Conservation (phyloP, 2,888 invertebrate genomes). For the Rotaria macrura region DNA sequence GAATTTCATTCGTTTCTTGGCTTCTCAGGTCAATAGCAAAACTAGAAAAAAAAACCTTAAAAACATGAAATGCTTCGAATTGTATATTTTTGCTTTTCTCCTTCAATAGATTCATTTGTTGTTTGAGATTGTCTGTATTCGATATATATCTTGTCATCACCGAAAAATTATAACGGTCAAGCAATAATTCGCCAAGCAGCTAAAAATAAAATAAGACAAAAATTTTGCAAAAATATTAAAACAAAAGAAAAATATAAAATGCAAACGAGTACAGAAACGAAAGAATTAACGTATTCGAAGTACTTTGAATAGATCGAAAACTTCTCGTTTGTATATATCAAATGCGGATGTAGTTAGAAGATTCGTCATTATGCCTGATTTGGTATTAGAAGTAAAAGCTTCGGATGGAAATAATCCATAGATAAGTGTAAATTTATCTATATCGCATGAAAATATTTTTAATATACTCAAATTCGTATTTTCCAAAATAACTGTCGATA, state of each 20-base stretch:
- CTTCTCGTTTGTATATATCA: constrained; percentile 20
- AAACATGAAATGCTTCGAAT: constrained; percentile 99
- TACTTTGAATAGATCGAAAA: constrained; percentile 10
- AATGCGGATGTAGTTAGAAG: background rate
- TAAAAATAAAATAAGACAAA: constrained; percentile 60
- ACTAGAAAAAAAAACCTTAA: constrained; percentile 63
- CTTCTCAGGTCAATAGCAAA: background rate
- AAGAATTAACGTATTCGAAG: background rate
- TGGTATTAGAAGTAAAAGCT: background rate
- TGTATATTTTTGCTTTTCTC: constrained; percentile 98
- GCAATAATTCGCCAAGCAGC: constrained; percentile 82
- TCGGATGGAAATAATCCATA: background rate
- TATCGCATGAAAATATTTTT: background rate
- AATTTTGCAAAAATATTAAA: background rate
- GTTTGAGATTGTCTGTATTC: constrained; percentile 95
- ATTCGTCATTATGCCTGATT: background rate
- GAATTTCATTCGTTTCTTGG: background rate
- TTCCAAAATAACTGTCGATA: background rate
- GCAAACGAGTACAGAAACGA: background rate
- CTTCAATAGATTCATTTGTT: constrained; percentile 99
- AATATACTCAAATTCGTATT: background rate
- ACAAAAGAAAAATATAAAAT: background rate
- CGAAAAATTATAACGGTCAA: constrained; percentile 97
- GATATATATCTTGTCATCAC: constrained; percentile 82
- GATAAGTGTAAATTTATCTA: background rate